These are phyloP conservation scores for Nomada fabriciana DNA, from an alignment of 2,888 invertebrate genomes.

Conservation along the genomic window DNA sequence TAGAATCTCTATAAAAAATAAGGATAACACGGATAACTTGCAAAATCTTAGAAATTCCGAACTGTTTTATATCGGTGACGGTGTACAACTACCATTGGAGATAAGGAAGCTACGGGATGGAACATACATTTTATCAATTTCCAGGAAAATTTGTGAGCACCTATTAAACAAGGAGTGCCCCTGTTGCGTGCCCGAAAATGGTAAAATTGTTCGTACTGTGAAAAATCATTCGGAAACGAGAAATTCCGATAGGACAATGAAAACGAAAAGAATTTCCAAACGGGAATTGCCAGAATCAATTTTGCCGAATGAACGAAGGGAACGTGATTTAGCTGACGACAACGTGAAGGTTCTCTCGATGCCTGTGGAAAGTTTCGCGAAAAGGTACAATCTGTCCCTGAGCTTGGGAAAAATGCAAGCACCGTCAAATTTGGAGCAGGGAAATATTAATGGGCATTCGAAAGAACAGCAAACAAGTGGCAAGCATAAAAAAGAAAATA, in stretches of 20 bases:
- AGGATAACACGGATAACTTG: slow-evolving; percentile 23
- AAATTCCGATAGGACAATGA: not conserved
- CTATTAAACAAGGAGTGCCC: slow-evolving; percentile 73
- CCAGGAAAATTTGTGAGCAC: slow-evolving; percentile 74
- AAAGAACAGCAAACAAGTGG: slow-evolving; percentile 2
- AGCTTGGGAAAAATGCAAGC: slow-evolving; percentile 49
- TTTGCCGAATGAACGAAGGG: slow-evolving; percentile 3
- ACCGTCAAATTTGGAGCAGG: slow-evolving; percentile 26
- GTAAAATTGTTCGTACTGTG: slow-evolving; percentile 41
- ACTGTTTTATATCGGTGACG: slow-evolving; percentile 78
- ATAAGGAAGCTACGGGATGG: slow-evolving; percentile 76
- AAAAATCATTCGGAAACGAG: slow-evolving; percentile 14
- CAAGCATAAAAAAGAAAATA: slow-evolving; percentile 2
- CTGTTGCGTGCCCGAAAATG: slow-evolving; percentile 69
- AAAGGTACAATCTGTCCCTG: slow-evolving; percentile 72
- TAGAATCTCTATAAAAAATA: slow-evolving; percentile 61
- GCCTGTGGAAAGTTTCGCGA: slow-evolving; percentile 71
- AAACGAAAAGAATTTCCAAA: slow-evolving; percentile 14
- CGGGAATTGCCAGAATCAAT: slow-evolving; percentile 36
- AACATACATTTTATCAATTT: slow-evolving; percentile 76
- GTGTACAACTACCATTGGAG: slow-evolving; percentile 77
- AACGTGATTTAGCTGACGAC: slow-evolving; percentile 28
- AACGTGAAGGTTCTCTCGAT: slow-evolving; percentile 53
- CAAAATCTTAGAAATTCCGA: slow-evolving; percentile 66
- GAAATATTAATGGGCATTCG: slow-evolving; percentile 6